Evolutionary conservation across 35 echinoderm and acorn worm species (phyloP).

Genomic region (Hemicentrotus pulcherrimus): DNA sequence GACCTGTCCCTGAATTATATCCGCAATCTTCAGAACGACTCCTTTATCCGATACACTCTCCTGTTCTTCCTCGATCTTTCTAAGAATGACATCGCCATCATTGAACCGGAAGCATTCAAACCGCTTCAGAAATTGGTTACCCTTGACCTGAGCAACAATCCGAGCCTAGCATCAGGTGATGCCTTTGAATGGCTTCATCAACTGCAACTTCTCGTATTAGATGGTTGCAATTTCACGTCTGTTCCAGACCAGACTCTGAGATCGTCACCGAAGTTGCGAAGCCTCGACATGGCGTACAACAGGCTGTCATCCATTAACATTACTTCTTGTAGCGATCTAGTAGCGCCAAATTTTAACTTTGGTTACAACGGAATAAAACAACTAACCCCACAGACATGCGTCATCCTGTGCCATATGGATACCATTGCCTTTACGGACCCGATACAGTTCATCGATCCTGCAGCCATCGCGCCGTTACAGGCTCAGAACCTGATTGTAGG

Average conservation of each 20-base stretch:
- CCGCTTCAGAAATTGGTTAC: background rate
- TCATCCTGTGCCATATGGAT: background rate
- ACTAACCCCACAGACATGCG: background rate
- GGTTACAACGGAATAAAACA: background rate
- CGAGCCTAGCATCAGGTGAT: background rate
- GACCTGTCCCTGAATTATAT: background rate
- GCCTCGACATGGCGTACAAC: background rate
- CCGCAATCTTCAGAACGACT: background rate
- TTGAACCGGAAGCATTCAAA: background rate
- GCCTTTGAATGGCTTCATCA: background rate
- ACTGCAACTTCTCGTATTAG: background rate
- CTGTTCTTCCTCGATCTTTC: background rate
- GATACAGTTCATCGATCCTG: background rate
- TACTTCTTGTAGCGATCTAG: background rate
- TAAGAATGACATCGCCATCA: background rate
- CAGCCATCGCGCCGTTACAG: background rate
- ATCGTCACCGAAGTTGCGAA: background rate
- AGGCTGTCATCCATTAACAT: background rate
- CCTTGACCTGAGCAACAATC: background rate
- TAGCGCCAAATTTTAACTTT: background rate
- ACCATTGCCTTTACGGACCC: background rate
- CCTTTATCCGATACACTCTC: background rate
- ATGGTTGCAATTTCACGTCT: background rate
- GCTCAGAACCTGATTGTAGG: background rate
- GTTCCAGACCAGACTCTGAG: background rate